Percentiles rank a stretch among this genome's conserved stretches.
Conservation (phyloP, 1,140 invertebrate genomes). For the Nebria ingens region DNA sequence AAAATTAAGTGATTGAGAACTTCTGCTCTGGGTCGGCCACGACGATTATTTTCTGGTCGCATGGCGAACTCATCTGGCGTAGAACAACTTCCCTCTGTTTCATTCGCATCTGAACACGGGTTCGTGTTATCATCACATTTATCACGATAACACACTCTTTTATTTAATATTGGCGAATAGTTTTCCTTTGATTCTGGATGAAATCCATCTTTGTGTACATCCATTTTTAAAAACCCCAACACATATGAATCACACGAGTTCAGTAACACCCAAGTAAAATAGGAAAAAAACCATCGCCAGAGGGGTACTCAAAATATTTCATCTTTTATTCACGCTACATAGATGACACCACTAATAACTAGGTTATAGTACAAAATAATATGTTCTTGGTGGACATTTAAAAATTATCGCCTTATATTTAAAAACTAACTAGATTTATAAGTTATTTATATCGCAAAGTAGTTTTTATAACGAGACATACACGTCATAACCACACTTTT, state of each 20-base stretch:
- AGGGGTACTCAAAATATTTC: too few species aligned
- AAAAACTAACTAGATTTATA: too few species aligned
- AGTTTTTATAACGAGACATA: too few species aligned
- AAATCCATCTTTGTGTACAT: conserved; percentile 3
- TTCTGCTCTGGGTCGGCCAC: conserved; percentile 65
- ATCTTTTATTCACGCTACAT: too few species aligned
- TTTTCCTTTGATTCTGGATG: neutral
- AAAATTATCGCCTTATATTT: too few species aligned
- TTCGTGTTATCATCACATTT: neutral
- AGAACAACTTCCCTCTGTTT: neutral
- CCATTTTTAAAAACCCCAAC: conserved; percentile 5
- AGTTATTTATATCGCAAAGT: too few species aligned
- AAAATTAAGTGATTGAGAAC: conserved; percentile 58
- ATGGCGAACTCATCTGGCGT: conserved; percentile 1
- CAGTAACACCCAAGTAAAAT: neutral
- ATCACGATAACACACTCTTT: neutral
- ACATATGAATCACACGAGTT: conserved; percentile 1
- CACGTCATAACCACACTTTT: too few species aligned
- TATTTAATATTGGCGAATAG: neutral
- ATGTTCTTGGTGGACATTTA: too few species aligned
- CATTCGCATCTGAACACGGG: neutral
- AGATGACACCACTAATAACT: too few species aligned
- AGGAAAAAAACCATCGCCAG: too few species aligned
- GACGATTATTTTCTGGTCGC: conserved; percentile 21
- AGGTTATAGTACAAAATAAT: too few species aligned